Evolutionary conservation across 2,113 vertebrate genomes (phyloP).

Genomic region (Daubentonia madagascariensis): DNA sequence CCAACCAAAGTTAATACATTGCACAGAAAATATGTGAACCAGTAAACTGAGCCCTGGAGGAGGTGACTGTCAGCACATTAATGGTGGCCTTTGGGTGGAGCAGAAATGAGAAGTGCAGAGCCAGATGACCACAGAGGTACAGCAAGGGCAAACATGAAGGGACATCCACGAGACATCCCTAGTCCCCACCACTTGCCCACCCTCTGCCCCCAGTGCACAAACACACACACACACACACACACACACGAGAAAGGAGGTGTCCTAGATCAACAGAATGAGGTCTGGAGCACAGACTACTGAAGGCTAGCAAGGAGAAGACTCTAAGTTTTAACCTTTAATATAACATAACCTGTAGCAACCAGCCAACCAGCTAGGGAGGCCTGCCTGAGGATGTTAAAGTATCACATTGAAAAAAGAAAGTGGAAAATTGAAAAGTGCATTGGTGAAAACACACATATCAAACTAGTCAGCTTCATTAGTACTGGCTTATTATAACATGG

Average conservation of each 20-base stretch:
- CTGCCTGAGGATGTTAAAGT: not conserved
- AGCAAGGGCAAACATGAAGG: not conserved
- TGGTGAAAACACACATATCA: not conserved
- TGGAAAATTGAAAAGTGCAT: not conserved
- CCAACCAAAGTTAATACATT: not conserved
- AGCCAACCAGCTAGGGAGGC: not conserved
- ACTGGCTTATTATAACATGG: not conserved
- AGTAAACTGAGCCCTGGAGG: not conserved
- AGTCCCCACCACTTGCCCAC: not conserved
- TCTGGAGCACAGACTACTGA: not conserved
- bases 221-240: not conserved
- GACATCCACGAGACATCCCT: not conserved
- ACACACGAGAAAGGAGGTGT: not conserved
- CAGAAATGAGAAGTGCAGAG: not conserved
- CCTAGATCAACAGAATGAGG: not conserved
- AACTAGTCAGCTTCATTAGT: not conserved
- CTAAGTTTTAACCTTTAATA: not conserved
- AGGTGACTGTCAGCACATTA: too few relatives aligned
- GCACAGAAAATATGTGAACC: not conserved
- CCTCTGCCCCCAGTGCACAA: not conserved
- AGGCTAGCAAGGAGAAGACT: not conserved
- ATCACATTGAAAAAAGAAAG: not conserved
- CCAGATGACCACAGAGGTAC: not conserved
- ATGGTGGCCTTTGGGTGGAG: not conserved
- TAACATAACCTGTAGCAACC: not conserved